These are phyloP conservation scores for Semibalanus balanoides DNA, from an alignment of 1,140 invertebrate species.

Conservation along the genomic window DNA sequence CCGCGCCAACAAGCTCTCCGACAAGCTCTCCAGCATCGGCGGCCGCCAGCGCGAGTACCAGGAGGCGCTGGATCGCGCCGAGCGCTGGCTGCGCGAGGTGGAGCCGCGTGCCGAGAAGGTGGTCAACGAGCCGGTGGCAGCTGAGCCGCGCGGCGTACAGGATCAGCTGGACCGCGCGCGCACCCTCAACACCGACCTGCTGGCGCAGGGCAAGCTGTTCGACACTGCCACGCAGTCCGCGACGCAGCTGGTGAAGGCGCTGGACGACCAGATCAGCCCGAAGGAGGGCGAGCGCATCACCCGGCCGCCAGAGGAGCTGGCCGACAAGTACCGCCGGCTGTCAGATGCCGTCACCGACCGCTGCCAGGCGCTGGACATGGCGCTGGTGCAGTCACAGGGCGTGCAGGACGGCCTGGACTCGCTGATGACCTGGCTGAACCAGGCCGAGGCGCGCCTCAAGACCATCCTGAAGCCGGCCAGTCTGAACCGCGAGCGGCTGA, in stretches of 20 bases:
- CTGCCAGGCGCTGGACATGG: constrained; percentile 72
- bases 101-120: constrained; percentile 59
- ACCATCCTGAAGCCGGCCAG: constrained; percentile 59
- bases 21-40: constrained; percentile 53
- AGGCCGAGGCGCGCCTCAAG: constrained; percentile 68
- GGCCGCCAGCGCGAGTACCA: constrained; percentile 64
- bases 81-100: constrained; percentile 62
- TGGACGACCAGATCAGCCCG: constrained; percentile 63
- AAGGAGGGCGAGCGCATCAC: constrained; percentile 61
- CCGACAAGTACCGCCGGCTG: constrained; percentile 59
- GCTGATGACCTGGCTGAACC: constrained; percentile 66
- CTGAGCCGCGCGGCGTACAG: constrained; percentile 71
- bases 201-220: constrained; percentile 66
- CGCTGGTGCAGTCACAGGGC: constrained; percentile 82
- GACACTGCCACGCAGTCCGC: constrained; percentile 60
- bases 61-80: constrained; percentile 66
- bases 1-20: constrained; percentile 64
- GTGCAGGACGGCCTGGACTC: constrained; percentile 81
- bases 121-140: constrained; percentile 63
- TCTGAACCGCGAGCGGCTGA: constrained; percentile 69
- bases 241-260: constrained; percentile 49
- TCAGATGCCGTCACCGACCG: constrained; percentile 52
- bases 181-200: constrained; percentile 67
- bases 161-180: constrained; percentile 73
- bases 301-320: constrained; percentile 56